Evolutionary conservation across 2,797 vertebrate species (phyloP).

Genomic region (Toxotes lorentzi): DNA sequence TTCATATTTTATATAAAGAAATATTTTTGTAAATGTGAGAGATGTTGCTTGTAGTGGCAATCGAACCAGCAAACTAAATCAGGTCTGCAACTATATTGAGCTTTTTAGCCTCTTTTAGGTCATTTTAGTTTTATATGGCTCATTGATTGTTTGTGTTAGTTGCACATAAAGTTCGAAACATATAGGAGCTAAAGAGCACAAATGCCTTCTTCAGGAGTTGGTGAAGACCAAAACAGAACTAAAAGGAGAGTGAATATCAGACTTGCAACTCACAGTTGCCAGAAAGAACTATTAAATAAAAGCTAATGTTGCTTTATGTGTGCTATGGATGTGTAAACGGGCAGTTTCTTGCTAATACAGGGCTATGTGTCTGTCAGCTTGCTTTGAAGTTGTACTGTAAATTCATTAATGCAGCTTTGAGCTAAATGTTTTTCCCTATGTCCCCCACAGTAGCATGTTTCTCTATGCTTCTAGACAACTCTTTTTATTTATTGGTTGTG

Average conservation of each 20-base stretch:
- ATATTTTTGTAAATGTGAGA: too few relatives aligned
- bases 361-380: background rate
- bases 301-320: background rate
- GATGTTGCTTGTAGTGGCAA: background rate
- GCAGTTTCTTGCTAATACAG: background rate
- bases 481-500: background rate
- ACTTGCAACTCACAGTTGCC: background rate
- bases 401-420: background rate
- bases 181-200: background rate
- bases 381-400: background rate
- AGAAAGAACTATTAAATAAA: background rate
- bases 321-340: background rate
- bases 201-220: background rate
- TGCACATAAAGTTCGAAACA: background rate
- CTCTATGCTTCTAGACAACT: background rate
- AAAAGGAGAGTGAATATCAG: background rate
- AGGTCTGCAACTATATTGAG: background rate
- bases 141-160: background rate
- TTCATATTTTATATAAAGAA: background rate
- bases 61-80: background rate
- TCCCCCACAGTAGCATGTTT: background rate
- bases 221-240: background rate
- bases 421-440: background rate
- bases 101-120: background rate
- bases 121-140: background rate